These are phyloP conservation scores for Dipodomys ordii DNA, from an alignment of 2,113 vertebrate species.

Conservation along the genomic window DNA sequence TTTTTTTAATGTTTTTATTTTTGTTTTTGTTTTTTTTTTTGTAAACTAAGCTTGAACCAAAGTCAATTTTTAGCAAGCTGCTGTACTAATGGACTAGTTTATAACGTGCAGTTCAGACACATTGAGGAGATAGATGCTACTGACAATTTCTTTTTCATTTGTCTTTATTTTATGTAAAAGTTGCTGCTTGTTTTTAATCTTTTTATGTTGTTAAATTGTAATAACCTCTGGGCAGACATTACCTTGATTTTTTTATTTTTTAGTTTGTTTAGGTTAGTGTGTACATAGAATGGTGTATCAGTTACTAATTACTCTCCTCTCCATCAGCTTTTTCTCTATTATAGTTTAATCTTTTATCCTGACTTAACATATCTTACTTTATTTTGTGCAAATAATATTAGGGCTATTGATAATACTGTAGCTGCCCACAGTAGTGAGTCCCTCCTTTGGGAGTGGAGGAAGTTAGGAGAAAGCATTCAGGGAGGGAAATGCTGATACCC, in stretches of 20 bases:
- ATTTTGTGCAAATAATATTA: constrained; percentile 78
- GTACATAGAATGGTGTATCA: constrained; percentile 86
- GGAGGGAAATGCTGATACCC: constrained; percentile 75
- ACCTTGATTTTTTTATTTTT: constrained; percentile 86
- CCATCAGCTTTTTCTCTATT: constrained; percentile 67
- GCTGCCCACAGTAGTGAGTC: constrained; percentile 44
- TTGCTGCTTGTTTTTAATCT: constrained; percentile 91
- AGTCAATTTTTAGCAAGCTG: constrained; percentile 98
- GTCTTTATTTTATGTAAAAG: constrained; percentile 91
- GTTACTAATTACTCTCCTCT: constrained; percentile 83
- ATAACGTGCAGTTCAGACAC: constrained; percentile 91
- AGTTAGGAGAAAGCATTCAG: constrained; percentile 78
- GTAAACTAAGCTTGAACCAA: constrained; percentile 99
- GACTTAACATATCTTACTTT: constrained; percentile 74
- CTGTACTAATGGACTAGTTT: constrained; percentile 97
- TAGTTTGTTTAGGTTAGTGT: constrained; percentile 82
- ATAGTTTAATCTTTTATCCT: constrained; percentile 71
- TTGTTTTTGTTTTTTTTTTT: constrained; percentile 81
- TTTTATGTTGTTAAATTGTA: constrained; percentile 87
- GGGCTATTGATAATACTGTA: constrained; percentile 65
- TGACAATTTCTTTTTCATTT: constrained; percentile 91
- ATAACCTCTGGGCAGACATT: constrained; percentile 88
- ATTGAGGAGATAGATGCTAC: constrained; percentile 93
- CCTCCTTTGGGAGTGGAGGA: constrained; percentile 66
- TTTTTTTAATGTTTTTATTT: constrained; percentile 79